Evolutionary conservation across 2,888 invertebrate genomes (phyloP).

Genomic region (Selenia dentaria): DNA sequence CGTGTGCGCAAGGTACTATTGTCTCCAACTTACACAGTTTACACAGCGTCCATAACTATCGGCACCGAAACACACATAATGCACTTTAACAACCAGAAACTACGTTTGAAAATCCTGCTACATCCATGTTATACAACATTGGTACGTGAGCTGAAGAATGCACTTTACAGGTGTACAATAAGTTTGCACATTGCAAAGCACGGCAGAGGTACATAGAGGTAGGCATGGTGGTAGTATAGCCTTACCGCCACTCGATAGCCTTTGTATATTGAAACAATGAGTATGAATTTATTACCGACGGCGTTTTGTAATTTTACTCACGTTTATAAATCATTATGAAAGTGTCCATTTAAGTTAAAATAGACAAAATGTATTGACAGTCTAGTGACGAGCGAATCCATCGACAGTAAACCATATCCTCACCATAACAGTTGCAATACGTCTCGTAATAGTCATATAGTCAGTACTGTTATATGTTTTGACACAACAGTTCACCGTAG

Average conservation of each 20-base stretch:
- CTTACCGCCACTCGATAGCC: constrained; percentile 44
- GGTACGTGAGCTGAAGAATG: neutral
- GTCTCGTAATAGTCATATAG: too few relatives aligned
- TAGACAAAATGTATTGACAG: too few relatives aligned
- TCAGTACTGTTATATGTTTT: too few relatives aligned
- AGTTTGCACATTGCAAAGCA: constrained; percentile 1
- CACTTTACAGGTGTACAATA: neutral
- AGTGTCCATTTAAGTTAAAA: too few relatives aligned
- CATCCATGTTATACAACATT: too few relatives aligned
- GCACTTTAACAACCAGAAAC: constrained; percentile 6
- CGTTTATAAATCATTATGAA: neutral
- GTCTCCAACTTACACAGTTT: constrained; percentile 43
- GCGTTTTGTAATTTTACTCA: constrained; percentile 9
- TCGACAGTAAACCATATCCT: too few relatives aligned
- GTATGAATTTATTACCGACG: constrained; percentile 13
- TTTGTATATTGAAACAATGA: constrained; percentile 39
- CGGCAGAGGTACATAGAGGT: constrained; percentile 14
- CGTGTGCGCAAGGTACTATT: constrained; percentile 62
- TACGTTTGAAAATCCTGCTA: too few relatives aligned
- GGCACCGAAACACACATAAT: constrained; percentile 11
- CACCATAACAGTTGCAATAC: too few relatives aligned
- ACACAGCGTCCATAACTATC: constrained; percentile 33
- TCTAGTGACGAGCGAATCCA: too few relatives aligned
- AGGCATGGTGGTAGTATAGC: constrained; percentile 46
- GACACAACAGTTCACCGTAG: too few relatives aligned